These are phyloP conservation scores for Eleutherodactylus coqui DNA, from an alignment of 2,797 vertebrate genomes.

Conservation along the genomic window DNA sequence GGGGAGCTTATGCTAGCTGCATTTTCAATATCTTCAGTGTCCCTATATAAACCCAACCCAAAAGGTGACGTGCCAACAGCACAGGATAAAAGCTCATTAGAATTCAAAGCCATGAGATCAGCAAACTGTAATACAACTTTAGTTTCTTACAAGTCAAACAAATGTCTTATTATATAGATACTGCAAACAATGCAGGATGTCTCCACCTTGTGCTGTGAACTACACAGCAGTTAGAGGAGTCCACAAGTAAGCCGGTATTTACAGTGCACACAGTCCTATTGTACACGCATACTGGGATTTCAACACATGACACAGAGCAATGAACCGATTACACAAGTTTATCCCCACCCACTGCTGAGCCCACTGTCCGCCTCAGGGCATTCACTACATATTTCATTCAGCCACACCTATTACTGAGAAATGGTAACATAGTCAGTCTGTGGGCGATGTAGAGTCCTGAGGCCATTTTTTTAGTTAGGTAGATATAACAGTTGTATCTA, in stretches of 20 bases:
- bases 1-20: neutral
- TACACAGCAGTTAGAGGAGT: neutral
- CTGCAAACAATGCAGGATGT: no score
- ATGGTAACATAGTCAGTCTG: neutral
- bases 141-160: no score
- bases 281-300: neutral
- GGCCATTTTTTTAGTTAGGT: neutral
- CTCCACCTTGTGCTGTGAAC: neutral
- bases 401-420: slow-evolving; percentile 33
- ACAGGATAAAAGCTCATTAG: neutral
- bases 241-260: neutral
- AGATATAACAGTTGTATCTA: neutral
- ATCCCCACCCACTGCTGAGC: slow-evolving; percentile 9
- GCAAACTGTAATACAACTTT: rapidly evolving
- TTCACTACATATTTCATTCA: neutral
- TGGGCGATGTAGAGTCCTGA: neutral
- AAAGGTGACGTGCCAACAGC: neutral
- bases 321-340: neutral
- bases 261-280: slow-evolving; percentile 19
- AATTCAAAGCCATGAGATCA: neutral
- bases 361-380: slow-evolving; percentile 3
- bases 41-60: neutral
- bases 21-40: neutral
- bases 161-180: no score
- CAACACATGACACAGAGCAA: neutral